Base-by-base conservation (phyloP, 2,888 invertebrate genomes). In the Diadegma fenestrale region DNA sequence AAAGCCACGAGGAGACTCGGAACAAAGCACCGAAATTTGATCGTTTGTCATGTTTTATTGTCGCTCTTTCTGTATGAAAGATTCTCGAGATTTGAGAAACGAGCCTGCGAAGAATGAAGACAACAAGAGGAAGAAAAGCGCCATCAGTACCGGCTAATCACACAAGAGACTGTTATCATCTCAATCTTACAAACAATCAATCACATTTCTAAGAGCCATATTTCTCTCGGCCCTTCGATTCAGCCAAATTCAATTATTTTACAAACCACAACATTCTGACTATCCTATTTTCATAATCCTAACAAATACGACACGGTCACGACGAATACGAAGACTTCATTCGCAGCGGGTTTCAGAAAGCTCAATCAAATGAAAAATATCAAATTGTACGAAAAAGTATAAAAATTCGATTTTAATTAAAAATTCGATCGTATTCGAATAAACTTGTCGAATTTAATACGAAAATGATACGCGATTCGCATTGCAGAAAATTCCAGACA, bases 21-120 rank as follows among this genome's bases (percentile, higher is more conserved):
- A 91, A 92, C 92, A 92, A 92, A 92, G 92, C 91, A 89, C 89
- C 90, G 91, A 93, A 92, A 93, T 92, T 92, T 92, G 91, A 92
- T 93, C 92, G 92, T 93, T 92, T 91, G 92, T 93, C 92, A 92
- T 92, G 92, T 92, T 92, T 92, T 91, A 92, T 90, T 89, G 90
- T 90, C 90, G 89, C 87, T 88, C 87, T 84, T 51, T 22, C 22
- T 88, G 48, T 79, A 33, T 17, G 73, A 86, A 84, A 86, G 85
- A 66, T 73, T 75, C 80, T 72, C 84, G 54, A 77, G 86, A 85
- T 33, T 64, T 41, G 75, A 73, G 63, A 51, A 79, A 58, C 33
- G 58, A 73, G 71, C 45, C 4, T 26, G 12, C n/a, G n/a, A 26
- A 5, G 26, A 14, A 58, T 14, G 5, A 33, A 43, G 68, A 45